These are phyloP conservation scores for Centropus bengalensis DNA, from an alignment of 2,113 vertebrate genomes.

Conservation along the genomic window DNA sequence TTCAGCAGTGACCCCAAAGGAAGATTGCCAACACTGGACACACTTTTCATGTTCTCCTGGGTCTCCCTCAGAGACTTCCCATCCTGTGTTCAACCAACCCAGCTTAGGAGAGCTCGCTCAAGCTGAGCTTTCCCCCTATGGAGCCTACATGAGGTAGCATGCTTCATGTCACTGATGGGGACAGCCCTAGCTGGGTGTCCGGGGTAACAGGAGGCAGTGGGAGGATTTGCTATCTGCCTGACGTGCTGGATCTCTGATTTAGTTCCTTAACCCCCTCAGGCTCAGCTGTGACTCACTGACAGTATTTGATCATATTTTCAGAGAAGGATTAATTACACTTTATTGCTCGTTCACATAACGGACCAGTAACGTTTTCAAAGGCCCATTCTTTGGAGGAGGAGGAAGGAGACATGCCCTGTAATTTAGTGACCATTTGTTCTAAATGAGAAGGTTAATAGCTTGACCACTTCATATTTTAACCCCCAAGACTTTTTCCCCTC, in stretches of 20 bases:
- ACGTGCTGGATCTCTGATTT: not conserved
- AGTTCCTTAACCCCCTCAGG: not conserved
- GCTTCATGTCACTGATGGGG: not conserved
- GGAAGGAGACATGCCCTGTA: conserved; percentile 8
- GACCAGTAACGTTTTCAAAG: conserved; percentile 54
- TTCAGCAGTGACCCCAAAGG: not conserved
- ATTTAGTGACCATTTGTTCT: conserved; percentile 56
- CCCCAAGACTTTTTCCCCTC: not conserved
- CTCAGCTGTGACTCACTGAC: conserved; percentile 30
- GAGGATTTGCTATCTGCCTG: not conserved
- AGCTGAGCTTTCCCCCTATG: not conserved
- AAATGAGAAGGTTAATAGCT: conserved; percentile 62
- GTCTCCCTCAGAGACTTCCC: not conserved
- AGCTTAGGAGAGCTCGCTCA: not conserved
- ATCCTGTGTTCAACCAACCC: not conserved
- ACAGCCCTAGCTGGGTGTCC: not conserved
- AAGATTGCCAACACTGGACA: not conserved
- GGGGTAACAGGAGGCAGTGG: not conserved
- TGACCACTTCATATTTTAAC: conserved; percentile 35
- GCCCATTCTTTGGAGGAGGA: conserved; percentile 21
- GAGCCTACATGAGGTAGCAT: not conserved
- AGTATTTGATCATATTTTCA: conserved; percentile 43
- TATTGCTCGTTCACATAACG: not conserved
- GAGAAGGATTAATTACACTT: conserved; percentile 53
- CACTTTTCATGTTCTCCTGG: not conserved